Evolutionary conservation across 2,113 vertebrate genomes (phyloP).

Genomic region (Ia io): DNA sequence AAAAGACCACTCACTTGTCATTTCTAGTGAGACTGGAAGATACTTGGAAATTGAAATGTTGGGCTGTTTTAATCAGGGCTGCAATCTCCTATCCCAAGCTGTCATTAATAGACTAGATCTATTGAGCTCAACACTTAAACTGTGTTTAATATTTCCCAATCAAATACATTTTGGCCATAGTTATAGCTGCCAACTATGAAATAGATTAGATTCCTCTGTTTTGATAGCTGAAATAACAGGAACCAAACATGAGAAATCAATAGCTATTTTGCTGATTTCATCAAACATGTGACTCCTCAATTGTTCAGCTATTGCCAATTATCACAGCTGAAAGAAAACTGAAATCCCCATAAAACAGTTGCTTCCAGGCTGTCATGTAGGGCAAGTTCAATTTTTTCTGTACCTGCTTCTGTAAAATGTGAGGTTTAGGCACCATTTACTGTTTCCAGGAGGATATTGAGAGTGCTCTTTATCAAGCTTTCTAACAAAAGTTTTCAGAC

Average conservation of each 20-base stretch:
- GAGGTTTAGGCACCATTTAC: not conserved
- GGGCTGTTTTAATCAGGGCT: not conserved
- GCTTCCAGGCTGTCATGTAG: not conserved
- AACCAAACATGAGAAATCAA: constrained; percentile 17
- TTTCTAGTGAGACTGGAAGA: not conserved
- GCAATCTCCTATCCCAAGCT: not conserved
- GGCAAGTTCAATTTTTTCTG: not conserved
- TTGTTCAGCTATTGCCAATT: constrained; percentile 24
- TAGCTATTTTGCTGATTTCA: constrained; percentile 44
- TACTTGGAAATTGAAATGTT: not conserved
- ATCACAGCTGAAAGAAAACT: not conserved
- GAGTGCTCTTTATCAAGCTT: not conserved
- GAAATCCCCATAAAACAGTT: not conserved
- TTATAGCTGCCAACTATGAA: not conserved
- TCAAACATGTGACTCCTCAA: not conserved
- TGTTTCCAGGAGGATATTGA: not conserved
- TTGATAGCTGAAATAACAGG: constrained; percentile 42
- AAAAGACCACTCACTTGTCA: not conserved
- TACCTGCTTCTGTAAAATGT: not conserved
- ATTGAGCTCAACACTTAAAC: not conserved
- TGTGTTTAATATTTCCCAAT: constrained; percentile 22
- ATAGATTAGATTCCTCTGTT: constrained; percentile 35
- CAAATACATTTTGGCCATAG: not conserved
- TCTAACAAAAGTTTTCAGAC: not conserved
- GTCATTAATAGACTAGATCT: not conserved